These are phyloP conservation scores for Drosophila merina DNA, from an alignment of 2,888 invertebrate genomes.

Conservation along the genomic window DNA sequence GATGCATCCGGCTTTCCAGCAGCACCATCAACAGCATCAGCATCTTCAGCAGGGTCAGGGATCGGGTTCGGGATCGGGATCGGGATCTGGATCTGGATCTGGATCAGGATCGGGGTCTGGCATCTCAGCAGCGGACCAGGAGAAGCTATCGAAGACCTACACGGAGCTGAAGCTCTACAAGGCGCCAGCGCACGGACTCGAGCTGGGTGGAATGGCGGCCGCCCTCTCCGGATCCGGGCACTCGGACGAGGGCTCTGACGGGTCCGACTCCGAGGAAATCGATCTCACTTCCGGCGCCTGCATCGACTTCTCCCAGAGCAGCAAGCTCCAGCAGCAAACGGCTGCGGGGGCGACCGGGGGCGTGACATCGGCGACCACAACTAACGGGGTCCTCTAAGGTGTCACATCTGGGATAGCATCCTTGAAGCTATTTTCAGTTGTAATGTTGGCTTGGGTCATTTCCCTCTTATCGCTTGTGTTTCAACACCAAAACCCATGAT, in stretches of 20 bases:
- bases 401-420: too few species aligned
- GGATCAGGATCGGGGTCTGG: background rate
- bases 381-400: conserved; percentile 44
- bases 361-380: conserved; percentile 6
- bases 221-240: conserved; percentile 64
- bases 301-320: conserved; percentile 83
- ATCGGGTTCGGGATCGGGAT: conserved; percentile 13
- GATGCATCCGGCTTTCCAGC: conserved; percentile 84
- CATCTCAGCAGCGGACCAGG: conserved; percentile 43
- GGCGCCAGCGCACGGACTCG: conserved; percentile 65
- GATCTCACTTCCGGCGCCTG: conserved; percentile 84
- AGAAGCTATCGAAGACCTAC: conserved; percentile 81
- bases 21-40: conserved; percentile 63
- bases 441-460: background rate
- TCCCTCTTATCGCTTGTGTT: background rate
- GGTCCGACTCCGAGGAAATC: conserved; percentile 84
- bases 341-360: conserved; percentile 9
- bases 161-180: conserved; percentile 83
- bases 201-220: conserved; percentile 65
- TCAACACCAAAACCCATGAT: too few species aligned
- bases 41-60: conserved; percentile 43
- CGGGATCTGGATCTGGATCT: conserved; percentile 9
- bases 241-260: conserved; percentile 82
- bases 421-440: too few species aligned
- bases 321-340: conserved; percentile 68